These are phyloP conservation scores for Nymphalis c-album DNA, from an alignment of 2,888 invertebrate species.

Conservation along the genomic window DNA sequence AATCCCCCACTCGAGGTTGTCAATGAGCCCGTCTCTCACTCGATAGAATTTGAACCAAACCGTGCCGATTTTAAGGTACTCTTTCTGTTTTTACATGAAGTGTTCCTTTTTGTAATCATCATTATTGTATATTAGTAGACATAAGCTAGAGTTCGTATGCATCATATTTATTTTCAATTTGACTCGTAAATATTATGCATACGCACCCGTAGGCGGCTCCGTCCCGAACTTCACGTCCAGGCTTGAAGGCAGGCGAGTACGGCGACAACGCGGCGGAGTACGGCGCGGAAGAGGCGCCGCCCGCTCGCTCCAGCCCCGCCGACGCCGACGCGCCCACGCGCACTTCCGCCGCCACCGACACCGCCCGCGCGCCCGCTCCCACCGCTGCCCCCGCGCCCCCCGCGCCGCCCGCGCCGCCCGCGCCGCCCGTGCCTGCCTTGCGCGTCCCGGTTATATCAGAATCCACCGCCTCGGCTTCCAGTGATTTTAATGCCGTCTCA, in stretches of 20 bases:
- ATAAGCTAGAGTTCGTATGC: conserved; percentile 5
- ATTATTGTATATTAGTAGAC: not conserved
- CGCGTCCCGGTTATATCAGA: not conserved
- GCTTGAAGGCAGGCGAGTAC: conserved; percentile 68
- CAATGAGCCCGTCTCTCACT: conserved; percentile 5
- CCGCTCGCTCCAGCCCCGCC: conserved; percentile 24
- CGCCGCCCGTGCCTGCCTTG: not conserved
- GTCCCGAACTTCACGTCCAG: conserved; percentile 33
- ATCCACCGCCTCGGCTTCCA: not conserved
- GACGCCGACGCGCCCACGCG: conserved; percentile 15
- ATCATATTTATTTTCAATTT: conserved; percentile 4
- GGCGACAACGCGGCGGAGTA: conserved; percentile 67
- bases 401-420: conserved; percentile 13
- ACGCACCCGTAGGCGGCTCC: conserved; percentile 29
- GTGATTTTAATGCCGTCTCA: not conserved
- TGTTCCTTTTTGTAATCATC: not conserved
- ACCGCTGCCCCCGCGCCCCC: not conserved
- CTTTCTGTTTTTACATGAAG: not conserved
- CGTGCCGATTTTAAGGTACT: conserved; percentile 66
- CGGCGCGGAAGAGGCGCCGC: conserved; percentile 45
- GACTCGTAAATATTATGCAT: conserved; percentile 25
- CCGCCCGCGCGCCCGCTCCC: conserved; percentile 16
- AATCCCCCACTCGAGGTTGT: not conserved
- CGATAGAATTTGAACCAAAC: conserved; percentile 61
- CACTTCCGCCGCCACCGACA: conserved; percentile 22